Percentiles rank a stretch among this genome's conserved stretches.
phyloP scores from a whole-genome alignment of 2,797 vertebrate genomes.

The Hafferia zeledoni region DNA sequence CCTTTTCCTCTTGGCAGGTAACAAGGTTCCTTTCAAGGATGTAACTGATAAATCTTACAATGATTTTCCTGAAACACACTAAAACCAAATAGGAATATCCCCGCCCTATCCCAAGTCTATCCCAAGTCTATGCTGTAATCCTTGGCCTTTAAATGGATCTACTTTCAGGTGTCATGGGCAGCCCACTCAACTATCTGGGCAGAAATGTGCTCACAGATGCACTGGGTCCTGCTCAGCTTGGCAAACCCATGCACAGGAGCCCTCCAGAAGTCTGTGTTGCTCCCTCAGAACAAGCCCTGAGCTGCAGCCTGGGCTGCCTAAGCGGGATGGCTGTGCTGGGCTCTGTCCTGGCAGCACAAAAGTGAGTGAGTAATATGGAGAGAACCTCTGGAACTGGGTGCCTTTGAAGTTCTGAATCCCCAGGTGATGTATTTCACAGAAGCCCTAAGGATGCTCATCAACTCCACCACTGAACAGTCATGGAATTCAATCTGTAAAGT shows the following conservation, averaged over 20 bases:
- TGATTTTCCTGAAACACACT: not conserved
- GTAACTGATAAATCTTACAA: not conserved
- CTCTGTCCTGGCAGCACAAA: not conserved
- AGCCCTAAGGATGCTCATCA: not conserved
- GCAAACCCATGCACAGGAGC: not conserved
- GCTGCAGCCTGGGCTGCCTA: not conserved
- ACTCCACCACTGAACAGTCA: not conserved
- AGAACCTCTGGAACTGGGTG: not conserved
- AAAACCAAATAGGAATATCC: not conserved
- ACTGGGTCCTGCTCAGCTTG: not conserved
- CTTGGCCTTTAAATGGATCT: not conserved
- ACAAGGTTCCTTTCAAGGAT: not conserved
- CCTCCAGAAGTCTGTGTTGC: not conserved
- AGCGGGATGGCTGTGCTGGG: not conserved
- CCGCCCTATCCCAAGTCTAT: not conserved
- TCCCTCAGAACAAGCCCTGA: not conserved
- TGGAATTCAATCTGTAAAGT: not conserved
- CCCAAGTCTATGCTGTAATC: not conserved
- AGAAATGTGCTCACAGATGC: not conserved
- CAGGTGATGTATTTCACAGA: not conserved
- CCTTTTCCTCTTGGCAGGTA: not conserved
- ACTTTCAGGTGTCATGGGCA: not conserved
- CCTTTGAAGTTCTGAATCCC: not conserved
- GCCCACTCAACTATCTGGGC: not conserved
- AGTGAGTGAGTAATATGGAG: accelerated